Conservation (phyloP, 2,113 vertebrate species). For the Brienomyrus longianalis region DNA sequence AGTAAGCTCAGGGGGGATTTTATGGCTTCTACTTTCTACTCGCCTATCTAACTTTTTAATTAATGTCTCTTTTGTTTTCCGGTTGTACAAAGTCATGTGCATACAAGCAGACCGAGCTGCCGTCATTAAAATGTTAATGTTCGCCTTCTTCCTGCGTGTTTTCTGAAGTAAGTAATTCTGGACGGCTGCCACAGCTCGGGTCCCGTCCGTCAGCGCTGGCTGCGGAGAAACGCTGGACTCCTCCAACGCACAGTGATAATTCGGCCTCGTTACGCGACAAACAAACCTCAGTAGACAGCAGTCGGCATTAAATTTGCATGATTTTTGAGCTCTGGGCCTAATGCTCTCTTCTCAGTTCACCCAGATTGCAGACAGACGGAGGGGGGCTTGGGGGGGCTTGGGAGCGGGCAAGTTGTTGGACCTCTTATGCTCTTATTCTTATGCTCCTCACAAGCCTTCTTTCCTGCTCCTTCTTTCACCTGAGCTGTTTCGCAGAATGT, state of each 20-base stretch:
- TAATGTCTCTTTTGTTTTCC: slow-evolving; percentile 20
- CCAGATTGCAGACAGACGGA: not conserved
- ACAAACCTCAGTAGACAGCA: slow-evolving; percentile 29
- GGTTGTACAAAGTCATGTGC: not conserved
- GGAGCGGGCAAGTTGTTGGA: not conserved
- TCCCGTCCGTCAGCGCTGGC: slow-evolving; percentile 25
- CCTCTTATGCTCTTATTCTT: not conserved
- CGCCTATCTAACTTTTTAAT: slow-evolving; percentile 15
- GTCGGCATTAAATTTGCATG: slow-evolving; percentile 31
- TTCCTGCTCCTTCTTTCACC: not conserved
- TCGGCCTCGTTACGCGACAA: slow-evolving; percentile 27
- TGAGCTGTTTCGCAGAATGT: not conserved
- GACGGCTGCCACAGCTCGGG: not conserved
- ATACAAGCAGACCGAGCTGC: slow-evolving; percentile 14
- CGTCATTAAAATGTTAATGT: slow-evolving; percentile 29
- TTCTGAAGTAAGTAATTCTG: slow-evolving; percentile 22
- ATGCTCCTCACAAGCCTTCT: not conserved
- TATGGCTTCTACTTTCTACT: not conserved
- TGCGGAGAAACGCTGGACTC: slow-evolving; percentile 1
- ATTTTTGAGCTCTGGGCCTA: slow-evolving; percentile 9
- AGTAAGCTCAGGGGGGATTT: not conserved
- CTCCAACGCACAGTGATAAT: slow-evolving; percentile 23
- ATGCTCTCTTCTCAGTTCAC: not conserved
- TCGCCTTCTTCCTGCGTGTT: slow-evolving; percentile 23
- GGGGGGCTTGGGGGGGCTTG: not conserved